Evolutionary conservation across 2,888 invertebrate species (phyloP).

Genomic region (Athetis lepigone): DNA sequence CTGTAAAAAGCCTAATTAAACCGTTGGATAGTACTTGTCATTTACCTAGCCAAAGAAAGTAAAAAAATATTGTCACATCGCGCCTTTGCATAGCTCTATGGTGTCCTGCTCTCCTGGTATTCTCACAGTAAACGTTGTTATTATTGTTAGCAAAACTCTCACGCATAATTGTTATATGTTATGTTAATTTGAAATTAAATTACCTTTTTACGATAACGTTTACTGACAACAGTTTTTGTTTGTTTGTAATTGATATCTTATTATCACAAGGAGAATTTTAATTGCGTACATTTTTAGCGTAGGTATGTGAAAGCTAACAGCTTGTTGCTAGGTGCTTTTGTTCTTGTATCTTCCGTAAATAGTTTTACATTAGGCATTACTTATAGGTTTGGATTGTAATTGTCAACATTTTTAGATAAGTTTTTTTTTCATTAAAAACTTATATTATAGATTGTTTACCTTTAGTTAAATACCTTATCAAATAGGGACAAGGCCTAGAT

Average conservation of each 20-base stretch:
- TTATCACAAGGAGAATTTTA: not conserved
- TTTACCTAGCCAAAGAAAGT: too few relatives aligned
- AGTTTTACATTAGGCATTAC: too few relatives aligned
- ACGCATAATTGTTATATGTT: constrained; percentile 53
- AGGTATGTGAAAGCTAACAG: not conserved
- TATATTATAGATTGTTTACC: too few relatives aligned
- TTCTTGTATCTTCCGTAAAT: too few relatives aligned
- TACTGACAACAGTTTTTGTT: constrained; percentile 41
- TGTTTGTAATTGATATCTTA: constrained; percentile 38
- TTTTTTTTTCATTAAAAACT: too few relatives aligned
- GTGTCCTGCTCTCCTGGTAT: constrained; percentile 47
- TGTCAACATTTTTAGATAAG: too few relatives aligned
- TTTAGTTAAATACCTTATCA: too few relatives aligned
- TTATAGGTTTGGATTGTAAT: too few relatives aligned
- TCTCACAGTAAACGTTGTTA: constrained; percentile 50
- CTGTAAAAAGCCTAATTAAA: too few relatives aligned
- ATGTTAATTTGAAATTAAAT: constrained; percentile 49
- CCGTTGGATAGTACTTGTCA: too few relatives aligned
- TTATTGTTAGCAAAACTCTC: constrained; percentile 52
- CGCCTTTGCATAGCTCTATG: constrained; percentile 32
- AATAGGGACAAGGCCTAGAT: too few relatives aligned
- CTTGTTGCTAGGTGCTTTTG: not conserved
- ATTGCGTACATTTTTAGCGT: not conserved
- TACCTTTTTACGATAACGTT: constrained; percentile 42
- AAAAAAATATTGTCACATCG: constrained; percentile 23